Evolutionary conservation across 2,888 invertebrate species (phyloP), one percentile per base, ranked within the genome.

Genomic region (Atrina japonica): DNA sequence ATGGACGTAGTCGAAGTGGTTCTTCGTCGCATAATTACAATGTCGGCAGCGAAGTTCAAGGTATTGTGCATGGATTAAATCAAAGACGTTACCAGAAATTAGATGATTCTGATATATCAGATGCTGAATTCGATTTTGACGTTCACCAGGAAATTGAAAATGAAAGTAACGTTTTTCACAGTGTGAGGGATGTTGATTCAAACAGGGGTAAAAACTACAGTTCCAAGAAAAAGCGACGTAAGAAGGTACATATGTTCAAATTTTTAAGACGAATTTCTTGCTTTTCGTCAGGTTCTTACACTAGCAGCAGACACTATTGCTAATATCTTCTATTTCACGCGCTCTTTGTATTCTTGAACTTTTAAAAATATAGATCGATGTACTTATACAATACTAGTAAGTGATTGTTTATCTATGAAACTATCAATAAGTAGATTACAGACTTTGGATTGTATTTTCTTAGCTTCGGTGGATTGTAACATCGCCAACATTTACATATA

Each of bases 241-340:
- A 66, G 60, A 70, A 70, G 70, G 70, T 70, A 70, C 65, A 70
- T 35, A 30, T 70, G 18, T 56, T 65, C 41, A 70, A 66, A 58
- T 49, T 70, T 14, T 66, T 70, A 50, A 56, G 70, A 29, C 53
- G 70, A 53, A 55, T 60, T 16, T 66, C 70, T 49, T 66, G 66
- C 55, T 29, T 70, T 23, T 27, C 66, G 2, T 55, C 53, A 7
- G 40, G 45, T 23, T 49, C 49, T 41, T 27, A 58, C 35, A 40
- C 27, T 9, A 56, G 40, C 40, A 35, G 40, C 21, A 56, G 56
- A 40, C 35, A 35, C 18, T 56, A 40, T 35, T 40, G 56, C 18
- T 56, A 23, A 56, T 21, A 9, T 25, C 9, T 0, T 35, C 7
- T 11, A 16, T 40, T 9, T 21, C 40, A 35, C 21, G 11, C 35